Conservation (phyloP, 2,113 vertebrate species). For the Sitta europaea region DNA sequence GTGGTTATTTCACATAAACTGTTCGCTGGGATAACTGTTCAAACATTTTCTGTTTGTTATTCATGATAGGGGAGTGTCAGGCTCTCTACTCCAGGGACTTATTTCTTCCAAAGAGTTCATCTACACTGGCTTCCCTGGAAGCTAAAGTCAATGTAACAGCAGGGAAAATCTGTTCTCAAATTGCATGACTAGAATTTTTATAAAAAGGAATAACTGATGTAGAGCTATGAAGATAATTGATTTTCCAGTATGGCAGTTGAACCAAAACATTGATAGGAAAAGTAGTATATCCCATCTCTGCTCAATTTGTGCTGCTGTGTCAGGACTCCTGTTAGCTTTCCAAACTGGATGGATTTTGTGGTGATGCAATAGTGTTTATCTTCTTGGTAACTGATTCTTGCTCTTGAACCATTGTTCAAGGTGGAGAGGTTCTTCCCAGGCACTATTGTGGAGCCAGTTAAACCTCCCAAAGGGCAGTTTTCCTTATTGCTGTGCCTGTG, state of each 20-base stretch:
- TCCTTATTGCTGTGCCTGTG: not conserved
- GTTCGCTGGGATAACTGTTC: not conserved
- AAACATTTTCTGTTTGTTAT: conserved; percentile 17
- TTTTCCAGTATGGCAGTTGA: conserved; percentile 6
- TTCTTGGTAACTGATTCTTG: not conserved
- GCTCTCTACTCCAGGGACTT: not conserved
- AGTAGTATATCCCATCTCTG: not conserved
- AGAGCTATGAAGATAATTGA: conserved; percentile 44
- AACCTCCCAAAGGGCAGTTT: not conserved
- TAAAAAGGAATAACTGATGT: conserved; percentile 28
- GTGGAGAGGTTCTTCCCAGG: not conserved
- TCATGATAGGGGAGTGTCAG: not conserved
- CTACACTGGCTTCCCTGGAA: not conserved
- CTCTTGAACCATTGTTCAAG: not conserved
- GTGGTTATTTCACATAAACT: not conserved
- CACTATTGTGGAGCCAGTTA: not conserved
- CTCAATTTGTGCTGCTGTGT: not conserved
- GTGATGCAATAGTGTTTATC: not conserved
- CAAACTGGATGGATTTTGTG: not conserved
- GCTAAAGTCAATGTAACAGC: conserved; percentile 21
- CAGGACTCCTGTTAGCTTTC: not conserved
- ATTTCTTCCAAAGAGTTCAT: not conserved
- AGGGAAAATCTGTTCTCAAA: conserved; percentile 30
- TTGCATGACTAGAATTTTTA: conserved; percentile 19
- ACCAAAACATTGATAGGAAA: conserved; percentile 3